Evolutionary conservation across 2,797 vertebrate genomes (phyloP), one percentile per base, ranked within the genome.

Genomic region (Hemibagrus guttatus): DNA sequence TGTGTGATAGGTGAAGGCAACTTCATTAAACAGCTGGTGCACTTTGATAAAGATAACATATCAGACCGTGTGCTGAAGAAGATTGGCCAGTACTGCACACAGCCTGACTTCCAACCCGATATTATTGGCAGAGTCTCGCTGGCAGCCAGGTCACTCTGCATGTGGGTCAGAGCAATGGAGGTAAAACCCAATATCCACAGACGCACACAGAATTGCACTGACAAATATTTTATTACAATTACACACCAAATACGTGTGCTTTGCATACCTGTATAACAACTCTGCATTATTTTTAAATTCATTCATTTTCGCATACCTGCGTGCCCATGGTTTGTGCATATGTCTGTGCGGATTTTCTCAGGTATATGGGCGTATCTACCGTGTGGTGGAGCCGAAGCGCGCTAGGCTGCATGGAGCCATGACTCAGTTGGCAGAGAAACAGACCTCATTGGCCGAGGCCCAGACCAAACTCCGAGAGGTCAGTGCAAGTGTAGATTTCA

Each of bases 111-210:
- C 93, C 95, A 96, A 85, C 96, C 97, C 0, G 97, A 98, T 17
- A 96, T 96, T 89, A 97, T 97, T 0, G 97, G 97, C 71, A 94
- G 96, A 0, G 97, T 98, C 26, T 97, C 97, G 0, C 92, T 96
- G 8, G 97, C 97, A 0, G 97, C 97, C 82, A 97, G 96, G 88
- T 98, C 97, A 49, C 96, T 98, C 68, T 98, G 97, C 92, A 97
- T 98, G 97, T 98, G 97, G 97, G 97, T 98, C 86, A 95, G 96
- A 86, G 97, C 97, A 90, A 98, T 98, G 96, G 97, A 97, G 97
- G 97, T 97, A 86, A 26, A 58, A 23, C 8, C 63, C 81, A 81
- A 42, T 81, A 64, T n/a, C 17, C 28, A 63, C 64, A 42, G 35
- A 63, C 64, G 78, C 42, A 61, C 42, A 81, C 23, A 61, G 52